Evolutionary conservation across 2,113 vertebrate species (phyloP).

Genomic region (Mormyrus iriodes): DNA sequence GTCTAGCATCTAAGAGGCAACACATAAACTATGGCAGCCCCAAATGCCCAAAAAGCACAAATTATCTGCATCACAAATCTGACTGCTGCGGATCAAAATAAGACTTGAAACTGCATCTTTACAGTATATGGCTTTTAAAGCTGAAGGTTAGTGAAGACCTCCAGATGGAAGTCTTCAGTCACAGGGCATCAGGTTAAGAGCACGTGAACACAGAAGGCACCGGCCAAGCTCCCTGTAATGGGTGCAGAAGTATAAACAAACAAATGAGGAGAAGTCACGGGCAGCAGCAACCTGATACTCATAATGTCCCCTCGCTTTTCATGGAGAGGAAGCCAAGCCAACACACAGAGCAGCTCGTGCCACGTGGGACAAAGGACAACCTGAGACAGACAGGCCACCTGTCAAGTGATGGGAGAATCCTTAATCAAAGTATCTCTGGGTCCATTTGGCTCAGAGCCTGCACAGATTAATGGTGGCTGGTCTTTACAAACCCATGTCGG

Average conservation of each 20-base stretch:
- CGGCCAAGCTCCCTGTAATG: conserved; percentile 26
- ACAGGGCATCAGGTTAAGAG: conserved; percentile 24
- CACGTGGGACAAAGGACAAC: conserved; percentile 52
- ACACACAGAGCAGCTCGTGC: conserved; percentile 18
- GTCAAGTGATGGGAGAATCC: conserved; percentile 43
- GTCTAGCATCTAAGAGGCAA: not conserved
- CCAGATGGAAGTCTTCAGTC: conserved; percentile 31
- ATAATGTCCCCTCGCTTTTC: conserved; percentile 18
- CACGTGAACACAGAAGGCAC: conserved; percentile 10
- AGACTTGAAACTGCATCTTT: not conserved
- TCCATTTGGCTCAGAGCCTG: conserved; percentile 35
- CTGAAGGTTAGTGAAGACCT: not conserved
- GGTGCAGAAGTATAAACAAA: conserved; percentile 39
- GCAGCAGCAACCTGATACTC: conserved; percentile 23
- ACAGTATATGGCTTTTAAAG: not conserved
- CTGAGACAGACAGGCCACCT: conserved; percentile 50
- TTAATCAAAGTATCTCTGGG: conserved; percentile 48
- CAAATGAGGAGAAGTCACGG: conserved; percentile 30
- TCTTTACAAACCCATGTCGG: conserved; percentile 35
- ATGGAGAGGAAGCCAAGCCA: conserved; percentile 18
- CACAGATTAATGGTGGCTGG: conserved; percentile 57
- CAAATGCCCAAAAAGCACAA: not conserved
- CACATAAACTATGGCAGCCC: not conserved
- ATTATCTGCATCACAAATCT: not conserved
- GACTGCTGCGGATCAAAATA: not conserved